phyloP scores from a whole-genome alignment of 2,797 vertebrate genomes.

The Lagodon rhomboides region DNA sequence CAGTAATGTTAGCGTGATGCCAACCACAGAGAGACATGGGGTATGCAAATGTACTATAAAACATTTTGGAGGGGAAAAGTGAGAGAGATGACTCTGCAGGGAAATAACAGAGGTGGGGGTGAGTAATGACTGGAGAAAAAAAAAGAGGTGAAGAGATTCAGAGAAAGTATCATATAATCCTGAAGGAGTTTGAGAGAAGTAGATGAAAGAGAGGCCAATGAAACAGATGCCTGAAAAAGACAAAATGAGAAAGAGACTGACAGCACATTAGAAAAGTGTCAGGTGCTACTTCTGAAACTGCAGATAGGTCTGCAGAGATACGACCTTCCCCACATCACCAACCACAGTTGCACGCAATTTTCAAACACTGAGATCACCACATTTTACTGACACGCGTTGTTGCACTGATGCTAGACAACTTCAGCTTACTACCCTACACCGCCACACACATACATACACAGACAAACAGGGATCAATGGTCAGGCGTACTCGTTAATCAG shows the following conservation, averaged over 20 bases:
- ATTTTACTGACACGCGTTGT: neutral
- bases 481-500: neutral
- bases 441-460: neutral
- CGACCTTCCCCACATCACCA: neutral
- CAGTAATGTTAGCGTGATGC: neutral
- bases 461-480: conserved; percentile 3
- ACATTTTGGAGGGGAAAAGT: neutral
- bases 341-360: neutral
- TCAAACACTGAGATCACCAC: neutral
- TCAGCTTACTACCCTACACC: too few species aligned
- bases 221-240: neutral
- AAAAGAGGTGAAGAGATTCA: neutral
- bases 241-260: neutral
- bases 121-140: neutral
- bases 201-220: neutral
- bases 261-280: conserved; percentile 18
- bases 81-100: neutral
- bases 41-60: conserved; percentile 8
- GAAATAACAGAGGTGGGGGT: conserved; percentile 10
- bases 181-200: neutral
- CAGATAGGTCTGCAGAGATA: neutral
- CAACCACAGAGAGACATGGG: neutral
- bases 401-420: neutral
- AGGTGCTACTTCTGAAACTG: neutral
- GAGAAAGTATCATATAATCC: neutral